phyloP scores from a whole-genome alignment of 1,140 invertebrate species.

The Myzus persicae region DNA sequence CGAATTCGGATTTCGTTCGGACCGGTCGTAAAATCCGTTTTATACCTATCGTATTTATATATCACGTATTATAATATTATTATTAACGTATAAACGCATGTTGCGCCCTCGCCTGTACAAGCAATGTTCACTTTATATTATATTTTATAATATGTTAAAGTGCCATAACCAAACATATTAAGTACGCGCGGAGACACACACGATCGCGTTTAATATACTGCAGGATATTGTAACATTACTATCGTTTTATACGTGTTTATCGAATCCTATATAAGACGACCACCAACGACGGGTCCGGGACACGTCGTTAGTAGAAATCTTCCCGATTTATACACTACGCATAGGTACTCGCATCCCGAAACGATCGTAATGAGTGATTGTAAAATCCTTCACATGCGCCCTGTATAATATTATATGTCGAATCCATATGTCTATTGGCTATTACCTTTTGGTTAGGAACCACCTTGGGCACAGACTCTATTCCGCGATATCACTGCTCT shows the following conservation, averaged over 20 bases:
- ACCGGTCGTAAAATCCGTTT: not conserved
- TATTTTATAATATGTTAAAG: not conserved
- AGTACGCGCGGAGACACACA: not conserved
- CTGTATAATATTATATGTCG: not conserved
- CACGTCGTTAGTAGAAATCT: not conserved
- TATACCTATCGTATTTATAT: not conserved
- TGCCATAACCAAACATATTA: conserved; percentile 13
- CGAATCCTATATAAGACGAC: conserved; percentile 1
- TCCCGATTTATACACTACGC: not conserved
- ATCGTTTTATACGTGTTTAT: not conserved
- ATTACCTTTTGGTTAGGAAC: too few species aligned
- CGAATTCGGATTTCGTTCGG: not conserved
- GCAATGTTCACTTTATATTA: conserved; percentile 1
- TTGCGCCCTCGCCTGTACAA: not conserved
- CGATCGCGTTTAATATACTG: not conserved
- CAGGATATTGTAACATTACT: not conserved
- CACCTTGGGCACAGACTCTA: too few species aligned
- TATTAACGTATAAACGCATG: not conserved
- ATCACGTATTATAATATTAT: not conserved
- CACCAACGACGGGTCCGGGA: not conserved
- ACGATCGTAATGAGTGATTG: conserved; percentile 6
- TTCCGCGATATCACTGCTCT: too few species aligned
- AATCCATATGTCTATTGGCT: too few species aligned
- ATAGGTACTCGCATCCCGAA: not conserved
- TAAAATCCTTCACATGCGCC: not conserved